phyloP scores from a whole-genome alignment of 2,113 vertebrate species.

The Clarias macrocephalus region DNA sequence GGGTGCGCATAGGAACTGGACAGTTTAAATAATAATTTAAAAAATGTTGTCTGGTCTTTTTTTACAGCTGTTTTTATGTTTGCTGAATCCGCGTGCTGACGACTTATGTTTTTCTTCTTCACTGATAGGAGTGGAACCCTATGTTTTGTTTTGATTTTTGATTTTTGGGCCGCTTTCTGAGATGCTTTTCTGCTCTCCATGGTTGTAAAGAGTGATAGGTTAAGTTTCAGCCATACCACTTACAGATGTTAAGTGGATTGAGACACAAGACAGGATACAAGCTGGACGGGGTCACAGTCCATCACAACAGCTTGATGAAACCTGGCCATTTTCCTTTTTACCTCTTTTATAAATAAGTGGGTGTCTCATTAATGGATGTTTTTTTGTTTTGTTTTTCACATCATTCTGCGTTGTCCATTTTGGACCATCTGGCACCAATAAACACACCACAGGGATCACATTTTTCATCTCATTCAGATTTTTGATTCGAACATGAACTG shows the following conservation, averaged over 20 bases:
- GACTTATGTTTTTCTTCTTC: too few relatives aligned
- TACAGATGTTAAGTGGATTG: too few relatives aligned
- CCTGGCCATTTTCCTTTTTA: not conserved
- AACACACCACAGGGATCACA: not conserved
- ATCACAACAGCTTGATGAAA: not conserved
- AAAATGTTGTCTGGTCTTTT: not conserved
- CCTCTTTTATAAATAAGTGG: not conserved
- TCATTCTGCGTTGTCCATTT: not conserved
- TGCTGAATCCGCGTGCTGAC: not conserved
- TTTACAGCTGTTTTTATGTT: not conserved
- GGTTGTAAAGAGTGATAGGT: not conserved
- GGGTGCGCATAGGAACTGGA: not conserved
- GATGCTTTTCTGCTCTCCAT: not conserved
- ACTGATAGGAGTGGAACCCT: not conserved
- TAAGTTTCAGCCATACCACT: not conserved
- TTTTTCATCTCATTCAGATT: not conserved
- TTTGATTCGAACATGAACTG: not conserved
- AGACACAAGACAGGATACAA: too few relatives aligned
- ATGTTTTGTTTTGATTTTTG: not conserved
- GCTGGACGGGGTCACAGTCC: too few relatives aligned
- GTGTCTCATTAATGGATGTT: not conserved
- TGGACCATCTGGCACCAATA: not conserved
- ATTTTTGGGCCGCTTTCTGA: not conserved
- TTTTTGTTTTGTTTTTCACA: not conserved
- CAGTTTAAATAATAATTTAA: not conserved